Evolutionary conservation across 2,797 vertebrate genomes (phyloP).

Genomic region (Sitta carolinensis): DNA sequence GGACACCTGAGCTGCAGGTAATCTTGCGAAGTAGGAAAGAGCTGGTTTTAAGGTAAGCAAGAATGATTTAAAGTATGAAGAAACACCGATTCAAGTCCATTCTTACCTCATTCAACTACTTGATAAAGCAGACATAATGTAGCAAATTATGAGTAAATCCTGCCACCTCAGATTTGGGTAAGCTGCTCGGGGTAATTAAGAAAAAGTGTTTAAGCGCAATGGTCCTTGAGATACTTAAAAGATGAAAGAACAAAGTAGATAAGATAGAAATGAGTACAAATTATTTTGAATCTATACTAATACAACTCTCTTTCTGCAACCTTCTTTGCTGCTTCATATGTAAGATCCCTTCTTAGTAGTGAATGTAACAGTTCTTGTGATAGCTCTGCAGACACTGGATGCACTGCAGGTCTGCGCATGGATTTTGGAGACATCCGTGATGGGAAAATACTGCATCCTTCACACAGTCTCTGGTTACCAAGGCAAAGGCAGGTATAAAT

Average conservation of each 20-base stretch:
- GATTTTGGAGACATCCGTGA: neutral
- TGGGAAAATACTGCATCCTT: slow-evolving; percentile 12
- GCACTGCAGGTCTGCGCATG: neutral
- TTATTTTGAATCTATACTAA: neutral
- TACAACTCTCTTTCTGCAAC: neutral
- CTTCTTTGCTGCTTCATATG: neutral
- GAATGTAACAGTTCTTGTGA: neutral
- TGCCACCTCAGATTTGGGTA: neutral
- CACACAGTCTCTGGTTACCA: slow-evolving; percentile 42
- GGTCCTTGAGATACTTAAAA: slow-evolving; percentile 9
- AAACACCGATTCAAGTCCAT: neutral
- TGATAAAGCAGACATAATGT: neutral
- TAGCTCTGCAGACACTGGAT: neutral
- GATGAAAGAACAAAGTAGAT: slow-evolving; percentile 6
- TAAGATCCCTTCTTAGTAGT: neutral
- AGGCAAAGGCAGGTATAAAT: slow-evolving; percentile 59
- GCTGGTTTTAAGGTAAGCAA: neutral
- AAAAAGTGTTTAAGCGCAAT: neutral
- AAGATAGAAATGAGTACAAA: neutral
- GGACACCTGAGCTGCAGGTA: neutral
- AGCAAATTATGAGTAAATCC: neutral
- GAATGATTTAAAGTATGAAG: neutral
- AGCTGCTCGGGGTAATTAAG: neutral
- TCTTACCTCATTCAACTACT: neutral
- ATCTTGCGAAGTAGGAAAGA: neutral